phyloP scores from a whole-genome alignment of 2,797 vertebrate species.

The Poecilia picta region DNA sequence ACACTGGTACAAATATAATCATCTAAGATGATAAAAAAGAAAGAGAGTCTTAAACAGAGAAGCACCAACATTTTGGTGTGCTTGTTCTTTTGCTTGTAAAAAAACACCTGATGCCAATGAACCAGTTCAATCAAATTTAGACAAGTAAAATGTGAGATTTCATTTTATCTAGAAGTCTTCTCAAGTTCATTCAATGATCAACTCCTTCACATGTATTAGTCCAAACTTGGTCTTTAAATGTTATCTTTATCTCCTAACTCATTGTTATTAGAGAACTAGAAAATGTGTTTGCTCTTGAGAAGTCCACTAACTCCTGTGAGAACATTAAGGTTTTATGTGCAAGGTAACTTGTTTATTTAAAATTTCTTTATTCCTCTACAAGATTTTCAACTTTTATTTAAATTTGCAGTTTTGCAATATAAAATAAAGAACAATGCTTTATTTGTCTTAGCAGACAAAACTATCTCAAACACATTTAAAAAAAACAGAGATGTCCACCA shows the following conservation, averaged over 20 bases:
- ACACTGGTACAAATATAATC: background rate
- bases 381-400: background rate
- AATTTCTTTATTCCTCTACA: background rate
- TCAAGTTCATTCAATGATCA: background rate
- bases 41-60: background rate
- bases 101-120: background rate
- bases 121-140: background rate
- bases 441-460: too few species aligned
- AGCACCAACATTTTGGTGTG: background rate
- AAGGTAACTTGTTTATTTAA: background rate
- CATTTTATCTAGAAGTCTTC: background rate
- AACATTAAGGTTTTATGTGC: background rate
- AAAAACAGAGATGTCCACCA: background rate
- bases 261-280: background rate
- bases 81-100: background rate
- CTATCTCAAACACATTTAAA: background rate
- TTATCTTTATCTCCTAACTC: background rate
- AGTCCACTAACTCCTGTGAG: background rate
- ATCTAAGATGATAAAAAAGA: background rate
- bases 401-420: background rate
- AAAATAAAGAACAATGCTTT: background rate
- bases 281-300: background rate
- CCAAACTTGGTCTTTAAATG: background rate
- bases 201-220: background rate
- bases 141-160: too few species aligned